These are phyloP conservation scores for Apostichopus californicus DNA, from an alignment of 35 echinoderm and acorn worm species.

Conservation along the genomic window DNA sequence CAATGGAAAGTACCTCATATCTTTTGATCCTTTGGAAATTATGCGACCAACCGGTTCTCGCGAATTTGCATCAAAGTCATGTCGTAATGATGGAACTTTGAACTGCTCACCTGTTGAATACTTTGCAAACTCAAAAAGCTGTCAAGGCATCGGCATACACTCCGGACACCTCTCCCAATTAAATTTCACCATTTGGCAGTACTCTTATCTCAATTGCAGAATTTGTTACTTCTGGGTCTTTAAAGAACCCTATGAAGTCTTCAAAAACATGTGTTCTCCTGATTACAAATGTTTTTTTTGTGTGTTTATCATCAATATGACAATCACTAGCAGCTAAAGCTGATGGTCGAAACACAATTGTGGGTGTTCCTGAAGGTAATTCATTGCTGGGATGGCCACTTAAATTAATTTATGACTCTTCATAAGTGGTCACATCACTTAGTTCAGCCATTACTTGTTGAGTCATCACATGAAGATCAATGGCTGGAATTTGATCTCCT, in stretches of 20 bases:
- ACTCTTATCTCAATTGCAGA: neutral
- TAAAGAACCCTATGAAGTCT: neutral
- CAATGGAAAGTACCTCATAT: neutral
- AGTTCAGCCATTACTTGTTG: slow-evolving; percentile 9
- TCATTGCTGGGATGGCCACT: neutral
- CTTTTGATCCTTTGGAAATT: neutral
- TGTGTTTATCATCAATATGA: neutral
- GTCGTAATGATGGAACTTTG: slow-evolving; percentile 12
- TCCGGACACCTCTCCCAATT: neutral
- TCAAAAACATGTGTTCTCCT: neutral
- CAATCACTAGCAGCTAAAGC: neutral
- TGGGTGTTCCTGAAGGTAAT: slow-evolving; percentile 19
- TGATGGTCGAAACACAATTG: slow-evolving; percentile 3
- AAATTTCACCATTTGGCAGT: neutral
- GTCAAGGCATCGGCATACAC: slow-evolving; percentile 6
- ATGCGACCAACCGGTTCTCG: neutral
- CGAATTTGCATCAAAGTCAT: neutral
- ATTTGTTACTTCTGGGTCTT: neutral
- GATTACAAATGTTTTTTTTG: neutral
- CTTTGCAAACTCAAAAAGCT: slow-evolving; percentile 6
- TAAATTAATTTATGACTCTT: neutral
- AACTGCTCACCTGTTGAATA: neutral
- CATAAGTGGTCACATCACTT: neutral
- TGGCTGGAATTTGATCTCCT: neutral
- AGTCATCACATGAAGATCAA: slow-evolving; percentile 2